Evolutionary conservation across 35 echinoderm and acorn worm species (phyloP).

Genomic region (Strongylocentrotus purpuratus): DNA sequence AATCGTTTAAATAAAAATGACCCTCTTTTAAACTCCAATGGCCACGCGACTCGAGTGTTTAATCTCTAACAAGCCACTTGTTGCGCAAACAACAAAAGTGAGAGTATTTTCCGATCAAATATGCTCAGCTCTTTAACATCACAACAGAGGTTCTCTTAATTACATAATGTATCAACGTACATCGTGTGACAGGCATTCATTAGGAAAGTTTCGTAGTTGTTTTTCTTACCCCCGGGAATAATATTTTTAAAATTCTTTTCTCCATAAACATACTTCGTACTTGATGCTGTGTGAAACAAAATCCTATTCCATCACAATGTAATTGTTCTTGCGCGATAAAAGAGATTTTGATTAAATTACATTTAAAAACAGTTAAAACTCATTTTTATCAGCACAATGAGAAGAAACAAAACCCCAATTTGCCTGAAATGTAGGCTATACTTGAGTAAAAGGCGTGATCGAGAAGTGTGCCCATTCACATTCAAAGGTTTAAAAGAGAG

Average conservation of each 20-base stretch:
- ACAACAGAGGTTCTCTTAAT: not conserved
- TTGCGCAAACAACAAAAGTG: not conserved
- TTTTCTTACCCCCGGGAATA: not conserved
- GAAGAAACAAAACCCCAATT: not conserved
- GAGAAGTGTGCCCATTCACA: not conserved
- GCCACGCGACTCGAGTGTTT: not conserved
- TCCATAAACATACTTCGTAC: not conserved
- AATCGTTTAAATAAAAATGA: conserved; percentile 3
- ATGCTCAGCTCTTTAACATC: not conserved
- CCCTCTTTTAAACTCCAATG: not conserved
- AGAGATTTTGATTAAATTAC: no score
- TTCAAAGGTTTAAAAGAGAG: not conserved
- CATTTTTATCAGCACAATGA: not conserved
- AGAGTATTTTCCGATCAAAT: conserved; percentile 8
- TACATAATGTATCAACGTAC: not conserved
- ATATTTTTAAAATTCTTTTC: not conserved
- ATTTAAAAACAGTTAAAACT: no score
- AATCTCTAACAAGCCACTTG: not conserved
- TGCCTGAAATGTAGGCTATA: not conserved
- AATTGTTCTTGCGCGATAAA: not conserved
- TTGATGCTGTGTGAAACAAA: not conserved
- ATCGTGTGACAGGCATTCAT: not conserved
- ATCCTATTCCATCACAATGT: not conserved
- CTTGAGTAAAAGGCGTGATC: not conserved
- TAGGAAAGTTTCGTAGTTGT: not conserved